These are phyloP conservation scores for Molossus alvarezi DNA, from an alignment of 2,797 vertebrate species.

Conservation along the genomic window DNA sequence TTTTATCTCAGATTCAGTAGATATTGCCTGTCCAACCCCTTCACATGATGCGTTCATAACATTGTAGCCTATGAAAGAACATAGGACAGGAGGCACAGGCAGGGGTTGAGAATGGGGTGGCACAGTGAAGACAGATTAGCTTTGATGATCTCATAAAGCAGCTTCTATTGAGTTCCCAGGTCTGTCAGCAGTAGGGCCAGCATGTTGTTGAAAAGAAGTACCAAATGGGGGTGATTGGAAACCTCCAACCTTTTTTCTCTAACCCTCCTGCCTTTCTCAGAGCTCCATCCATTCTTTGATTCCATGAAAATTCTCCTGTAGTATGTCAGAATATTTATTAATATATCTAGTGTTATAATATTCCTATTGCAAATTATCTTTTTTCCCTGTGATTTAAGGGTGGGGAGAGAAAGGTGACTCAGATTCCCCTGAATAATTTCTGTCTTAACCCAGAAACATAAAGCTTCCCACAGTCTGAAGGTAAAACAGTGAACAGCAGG, in stretches of 20 bases:
- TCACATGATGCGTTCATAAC: background rate
- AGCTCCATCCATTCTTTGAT: background rate
- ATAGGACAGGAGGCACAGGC: background rate
- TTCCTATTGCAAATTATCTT: background rate
- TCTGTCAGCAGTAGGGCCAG: background rate
- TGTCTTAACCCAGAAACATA: background rate
- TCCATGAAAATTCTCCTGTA: background rate
- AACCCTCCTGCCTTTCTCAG: background rate
- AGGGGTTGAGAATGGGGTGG: background rate
- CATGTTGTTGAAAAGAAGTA: background rate
- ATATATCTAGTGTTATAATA: background rate
- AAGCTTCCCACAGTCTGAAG: background rate
- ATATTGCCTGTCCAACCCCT: background rate
- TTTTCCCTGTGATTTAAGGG: background rate
- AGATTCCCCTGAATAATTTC: background rate
- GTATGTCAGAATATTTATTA: conserved; percentile 1
- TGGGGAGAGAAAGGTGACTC: background rate
- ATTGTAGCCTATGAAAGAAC: background rate
- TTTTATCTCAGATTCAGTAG: conserved; percentile 4
- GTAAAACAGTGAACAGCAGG: background rate
- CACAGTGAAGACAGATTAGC: background rate
- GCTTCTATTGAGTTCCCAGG: background rate
- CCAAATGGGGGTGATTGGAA: background rate
- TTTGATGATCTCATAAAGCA: background rate
- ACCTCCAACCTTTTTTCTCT: background rate